Evolutionary conservation across 2,113 vertebrate species (phyloP).

Genomic region (Atlantisia rogersi): DNA sequence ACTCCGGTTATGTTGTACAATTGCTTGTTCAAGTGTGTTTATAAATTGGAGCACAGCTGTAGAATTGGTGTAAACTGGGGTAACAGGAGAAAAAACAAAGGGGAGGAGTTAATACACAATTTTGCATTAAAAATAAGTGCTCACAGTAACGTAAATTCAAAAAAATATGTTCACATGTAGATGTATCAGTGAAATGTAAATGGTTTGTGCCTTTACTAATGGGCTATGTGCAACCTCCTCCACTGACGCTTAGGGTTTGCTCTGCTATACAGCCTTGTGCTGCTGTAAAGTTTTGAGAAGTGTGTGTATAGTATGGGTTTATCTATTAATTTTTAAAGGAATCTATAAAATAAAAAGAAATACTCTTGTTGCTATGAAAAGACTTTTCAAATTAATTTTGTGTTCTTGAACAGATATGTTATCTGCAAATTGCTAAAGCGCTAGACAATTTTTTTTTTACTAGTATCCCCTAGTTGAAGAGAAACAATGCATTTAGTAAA

Average conservation of each 20-base stretch:
- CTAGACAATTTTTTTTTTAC: not conserved
- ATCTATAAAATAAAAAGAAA: not conserved
- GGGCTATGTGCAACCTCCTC: not conserved
- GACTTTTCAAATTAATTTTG: not conserved
- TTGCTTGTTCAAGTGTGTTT: accelerated
- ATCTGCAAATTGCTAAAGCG: not conserved
- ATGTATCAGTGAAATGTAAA: not conserved
- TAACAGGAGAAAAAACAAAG: not conserved
- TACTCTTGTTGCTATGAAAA: not conserved
- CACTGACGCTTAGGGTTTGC: not conserved
- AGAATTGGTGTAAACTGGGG: accelerated
- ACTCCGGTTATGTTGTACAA: not conserved
- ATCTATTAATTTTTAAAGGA: not conserved
- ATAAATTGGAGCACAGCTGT: not conserved
- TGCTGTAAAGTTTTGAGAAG: not conserved
- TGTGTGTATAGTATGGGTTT: not conserved
- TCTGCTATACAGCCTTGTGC: not conserved
- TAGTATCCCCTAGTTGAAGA: not conserved
- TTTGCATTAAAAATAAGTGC: not conserved
- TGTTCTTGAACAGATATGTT: not conserved
- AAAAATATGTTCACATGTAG: not conserved
- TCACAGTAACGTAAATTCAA: not conserved
- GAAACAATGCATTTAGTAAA: not conserved
- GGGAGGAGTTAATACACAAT: not conserved
- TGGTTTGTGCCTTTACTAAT: accelerated